Evolutionary conservation across 1,140 invertebrate genomes (phyloP), one percentile per base, ranked within the genome.

Genomic region (Gonatopus flavifemur): DNA sequence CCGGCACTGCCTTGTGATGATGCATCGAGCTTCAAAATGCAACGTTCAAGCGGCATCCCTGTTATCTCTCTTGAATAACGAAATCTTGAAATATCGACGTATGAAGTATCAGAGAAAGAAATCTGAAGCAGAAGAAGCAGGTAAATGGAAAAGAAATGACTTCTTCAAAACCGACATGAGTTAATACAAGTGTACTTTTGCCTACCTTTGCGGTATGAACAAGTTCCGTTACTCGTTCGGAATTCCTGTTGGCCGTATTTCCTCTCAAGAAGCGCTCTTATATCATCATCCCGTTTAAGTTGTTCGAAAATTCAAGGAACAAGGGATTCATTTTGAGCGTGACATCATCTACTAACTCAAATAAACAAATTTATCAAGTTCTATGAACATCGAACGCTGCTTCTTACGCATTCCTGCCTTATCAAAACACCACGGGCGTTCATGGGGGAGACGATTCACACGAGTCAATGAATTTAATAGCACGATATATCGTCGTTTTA

Each of bases 171-270:
- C n/a, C n/a, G n/a, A n/a, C n/a, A n/a, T n/a, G n/a, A n/a, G n/a
- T n/a, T n/a, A n/a, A n/a, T n/a, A n/a, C n/a, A n/a, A n/a, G n/a
- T n/a, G n/a, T n/a, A 24, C 19, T 24, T 10, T 35, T 52, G 38
- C 38, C 10, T 37, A 33, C 36, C 30, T 44, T 49, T 43, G 39
- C 25, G 36, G 39, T 49, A 24, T 3, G 39, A 53, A 35, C 21
- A 6, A 30, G 30, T 62, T n/a, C 60, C 60, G 57, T 55, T 62
- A 60, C 28, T 57, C 40, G 54, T 33, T 31, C 48, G 50, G 55
- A 56, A 59, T 59, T 56, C 43, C 33, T 37, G 8, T 20, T 24
- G 20, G 4, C 8, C 31, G 38, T 20, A 12, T 12, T 44, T 32
- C 38, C 22, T 19, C 32, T 9, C 24, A 22, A 42, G 15, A 33